phyloP scores from a whole-genome alignment of 1,140 invertebrate genomes.

The Bombyx mori region DNA sequence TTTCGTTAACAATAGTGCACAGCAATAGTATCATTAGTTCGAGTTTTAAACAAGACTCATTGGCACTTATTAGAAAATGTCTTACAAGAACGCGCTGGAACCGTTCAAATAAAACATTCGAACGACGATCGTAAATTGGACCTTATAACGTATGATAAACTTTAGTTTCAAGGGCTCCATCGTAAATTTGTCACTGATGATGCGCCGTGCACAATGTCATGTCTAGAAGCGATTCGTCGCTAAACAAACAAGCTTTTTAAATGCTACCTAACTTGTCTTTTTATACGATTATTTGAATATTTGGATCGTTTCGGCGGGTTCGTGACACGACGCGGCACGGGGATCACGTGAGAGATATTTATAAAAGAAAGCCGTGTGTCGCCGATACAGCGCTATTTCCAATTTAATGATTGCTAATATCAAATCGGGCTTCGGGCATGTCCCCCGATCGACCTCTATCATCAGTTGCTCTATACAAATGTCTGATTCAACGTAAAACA shows the following conservation, averaged over 20 bases:
- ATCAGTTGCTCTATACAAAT: no score
- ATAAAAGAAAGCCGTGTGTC: slow-evolving; percentile 66
- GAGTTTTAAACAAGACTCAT: not conserved
- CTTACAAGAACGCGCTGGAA: slow-evolving; percentile 11
- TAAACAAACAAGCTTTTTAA: slow-evolving; percentile 69
- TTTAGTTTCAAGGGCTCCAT: slow-evolving; percentile 6
- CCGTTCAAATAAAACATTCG: slow-evolving; percentile 14
- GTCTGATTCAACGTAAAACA: no score
- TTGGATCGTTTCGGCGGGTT: slow-evolving; percentile 58
- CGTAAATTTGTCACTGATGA: slow-evolving; percentile 14
- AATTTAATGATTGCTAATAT: slow-evolving; percentile 70
- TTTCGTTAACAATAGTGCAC: not conserved
- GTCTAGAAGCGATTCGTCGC: slow-evolving; percentile 62
- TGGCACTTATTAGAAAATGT: slow-evolving; percentile 19
- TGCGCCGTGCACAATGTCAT: slow-evolving; percentile 56
- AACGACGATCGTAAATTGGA: slow-evolving; percentile 16
- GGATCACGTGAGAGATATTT: slow-evolving; percentile 68
- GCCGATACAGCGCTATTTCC: slow-evolving; percentile 65
- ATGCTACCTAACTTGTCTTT: slow-evolving; percentile 69
- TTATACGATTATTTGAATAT: slow-evolving; percentile 70
- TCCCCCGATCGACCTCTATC: slow-evolving; percentile 21
- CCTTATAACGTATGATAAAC: slow-evolving; percentile 14
- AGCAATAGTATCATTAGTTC: not conserved
- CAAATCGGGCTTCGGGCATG: slow-evolving; percentile 54
- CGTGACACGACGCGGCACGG: slow-evolving; percentile 63